Evolutionary conservation across 2,888 invertebrate genomes (phyloP).

Genomic region (Parthenolecanium corni): DNA sequence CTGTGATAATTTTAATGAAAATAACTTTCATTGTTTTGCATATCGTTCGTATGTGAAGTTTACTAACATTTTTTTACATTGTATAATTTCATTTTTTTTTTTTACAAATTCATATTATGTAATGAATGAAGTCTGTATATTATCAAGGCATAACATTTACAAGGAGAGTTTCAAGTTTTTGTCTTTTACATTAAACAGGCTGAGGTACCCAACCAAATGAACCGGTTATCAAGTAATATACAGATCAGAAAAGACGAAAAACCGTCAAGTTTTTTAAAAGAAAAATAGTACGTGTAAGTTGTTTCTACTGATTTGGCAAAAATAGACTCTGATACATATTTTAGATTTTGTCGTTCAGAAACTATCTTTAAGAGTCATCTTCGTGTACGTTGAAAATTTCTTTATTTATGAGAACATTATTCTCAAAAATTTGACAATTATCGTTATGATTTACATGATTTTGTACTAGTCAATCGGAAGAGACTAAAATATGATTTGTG

Average conservation of each 20-base stretch:
- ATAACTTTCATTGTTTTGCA: conserved; percentile 9
- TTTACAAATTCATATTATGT: background rate
- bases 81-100: background rate
- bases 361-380: too few relatives aligned
- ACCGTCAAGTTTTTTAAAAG: background rate
- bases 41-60: too few relatives aligned
- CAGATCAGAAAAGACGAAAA: too few relatives aligned
- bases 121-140: too few relatives aligned
- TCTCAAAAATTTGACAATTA: background rate
- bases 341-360: too few relatives aligned
- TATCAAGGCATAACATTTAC: too few relatives aligned
- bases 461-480: background rate
- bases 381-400: background rate
- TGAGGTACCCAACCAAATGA: too few relatives aligned
- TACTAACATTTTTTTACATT: background rate
- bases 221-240: too few relatives aligned
- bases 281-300: background rate
- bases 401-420: background rate
- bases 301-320: background rate
- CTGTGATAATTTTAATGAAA: conserved; percentile 14
- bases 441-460: background rate
- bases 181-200: background rate
- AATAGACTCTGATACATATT: background rate
- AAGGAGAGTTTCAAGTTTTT: background rate
- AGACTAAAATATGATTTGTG: too few relatives aligned